Base-by-base conservation (phyloP, 2,888 invertebrate genomes). In the Xanthia icteritia region DNA sequence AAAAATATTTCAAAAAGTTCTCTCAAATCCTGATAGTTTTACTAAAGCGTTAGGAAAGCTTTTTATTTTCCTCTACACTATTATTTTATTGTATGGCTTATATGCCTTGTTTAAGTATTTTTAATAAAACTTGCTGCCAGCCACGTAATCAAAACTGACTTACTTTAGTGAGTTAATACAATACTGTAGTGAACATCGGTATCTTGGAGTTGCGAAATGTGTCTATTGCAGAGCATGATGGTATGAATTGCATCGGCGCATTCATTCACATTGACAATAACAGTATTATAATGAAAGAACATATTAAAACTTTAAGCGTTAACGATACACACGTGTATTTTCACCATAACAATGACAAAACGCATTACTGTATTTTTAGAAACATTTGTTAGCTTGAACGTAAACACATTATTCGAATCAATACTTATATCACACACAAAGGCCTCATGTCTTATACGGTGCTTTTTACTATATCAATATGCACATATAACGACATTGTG, bases 401-500 rank as follows among this genome's bases (percentile, higher is more conserved):
- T 73, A 79, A 87, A 85, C 79, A 88, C 78, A 89, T 85, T 77
- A 76, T 87, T 77, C 73, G 85, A 82, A 86, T 88, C 87, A 85
- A 79, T 73, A 86, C 76, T 90, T 77, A 91, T 92, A 89, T 92
- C 89, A 93, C 92, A 94, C 90, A 91, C 87, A 93, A 88, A 93
- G 92, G 93, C 92, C 90, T 92, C 91, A 93, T 89, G 88, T 92
- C 91, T 87, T 89, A 90, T 89, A 92, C 87, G 91, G 94, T 95
- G 95, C 95, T 92, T 90, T 89, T 91, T 89, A 91, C 92, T 94
- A 94, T 89, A 92, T 89, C 91, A 93, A 90, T 92, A 93, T 92
- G 95, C 95, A 94, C 94, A 92, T 93, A 92, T 93, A 92, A 93
- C 91, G 92, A 93, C 90, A 92, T 89, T 93, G 95, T 96, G 95